phyloP scores from a whole-genome alignment of 2,888 invertebrate species.

The Mesorhabditis sp. region DNA sequence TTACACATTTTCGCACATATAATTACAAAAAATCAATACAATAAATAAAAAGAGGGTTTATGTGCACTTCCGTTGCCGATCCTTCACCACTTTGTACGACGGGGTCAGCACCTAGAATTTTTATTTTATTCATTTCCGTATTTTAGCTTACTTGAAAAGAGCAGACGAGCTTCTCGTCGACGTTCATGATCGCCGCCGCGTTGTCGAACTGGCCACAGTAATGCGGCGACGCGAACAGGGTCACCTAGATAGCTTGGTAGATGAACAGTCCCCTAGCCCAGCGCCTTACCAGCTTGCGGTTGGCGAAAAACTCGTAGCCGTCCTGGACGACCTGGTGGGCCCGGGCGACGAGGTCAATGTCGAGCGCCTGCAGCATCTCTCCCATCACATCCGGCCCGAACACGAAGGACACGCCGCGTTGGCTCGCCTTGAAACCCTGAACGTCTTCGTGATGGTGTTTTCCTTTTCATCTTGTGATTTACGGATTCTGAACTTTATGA shows the following conservation, averaged over 20 bases:
- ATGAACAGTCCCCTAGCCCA: too few species aligned
- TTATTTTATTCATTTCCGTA: too few species aligned
- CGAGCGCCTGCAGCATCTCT: constrained; percentile 23
- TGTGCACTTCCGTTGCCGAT: too few species aligned
- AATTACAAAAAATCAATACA: too few species aligned
- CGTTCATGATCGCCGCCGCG: constrained; percentile 48
- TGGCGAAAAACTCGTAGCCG: constrained; percentile 62
- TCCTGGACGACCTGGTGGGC: too few species aligned
- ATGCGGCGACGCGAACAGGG: constrained; percentile 41
- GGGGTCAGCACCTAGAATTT: too few species aligned
- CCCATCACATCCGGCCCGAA: constrained; percentile 65
- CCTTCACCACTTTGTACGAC: too few species aligned
- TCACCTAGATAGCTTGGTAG: constrained; percentile 12
- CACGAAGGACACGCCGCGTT: constrained; percentile 64
- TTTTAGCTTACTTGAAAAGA: constrained; percentile 33
- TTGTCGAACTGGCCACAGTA: constrained; percentile 20
- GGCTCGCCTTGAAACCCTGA: constrained; percentile 35
- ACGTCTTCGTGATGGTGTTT: not conserved
- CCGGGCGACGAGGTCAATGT: constrained; percentile 37
- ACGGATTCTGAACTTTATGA: too few species aligned
- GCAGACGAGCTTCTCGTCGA: constrained; percentile 44
- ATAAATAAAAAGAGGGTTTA: too few species aligned
- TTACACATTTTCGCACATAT: too few species aligned
- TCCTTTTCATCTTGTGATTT: too few species aligned
- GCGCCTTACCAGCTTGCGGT: constrained; percentile 29